Conservation (phyloP, 2,797 vertebrate genomes). For the Strix occidentalis region DNA sequence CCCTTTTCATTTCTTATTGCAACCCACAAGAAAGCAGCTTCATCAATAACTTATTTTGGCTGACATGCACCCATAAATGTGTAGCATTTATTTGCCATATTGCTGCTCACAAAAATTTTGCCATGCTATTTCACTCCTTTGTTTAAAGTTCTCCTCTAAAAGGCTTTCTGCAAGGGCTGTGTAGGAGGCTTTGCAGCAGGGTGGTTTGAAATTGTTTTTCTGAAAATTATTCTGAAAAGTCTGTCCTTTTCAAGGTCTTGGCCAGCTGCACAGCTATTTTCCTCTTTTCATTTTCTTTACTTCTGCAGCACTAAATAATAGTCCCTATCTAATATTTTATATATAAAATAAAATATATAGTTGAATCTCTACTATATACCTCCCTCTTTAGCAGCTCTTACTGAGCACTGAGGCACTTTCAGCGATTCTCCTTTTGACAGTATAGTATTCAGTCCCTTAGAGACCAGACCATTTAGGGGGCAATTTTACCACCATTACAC, state of each 20-base stretch:
- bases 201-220: constrained; percentile 26
- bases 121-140: background rate
- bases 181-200: constrained; percentile 53
- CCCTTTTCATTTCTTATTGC: background rate
- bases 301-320: background rate
- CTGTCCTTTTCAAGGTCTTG: constrained; percentile 39
- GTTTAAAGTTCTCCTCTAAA: constrained; percentile 56
- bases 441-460: background rate
- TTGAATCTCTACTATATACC: background rate
- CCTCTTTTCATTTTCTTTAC: background rate
- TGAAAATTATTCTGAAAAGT: constrained; percentile 2
- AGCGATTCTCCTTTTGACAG: background rate
- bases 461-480: background rate
- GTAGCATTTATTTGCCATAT: constrained; percentile 40
- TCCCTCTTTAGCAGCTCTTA: background rate
- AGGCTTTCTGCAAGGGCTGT: constrained; percentile 34
- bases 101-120: constrained; percentile 38
- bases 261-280: constrained; percentile 38
- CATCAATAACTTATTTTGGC: constrained; percentile 48
- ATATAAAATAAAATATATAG: background rate
- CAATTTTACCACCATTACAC: background rate
- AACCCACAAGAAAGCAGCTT: constrained; percentile 43
- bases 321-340: background rate
- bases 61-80: constrained; percentile 3
- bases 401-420: background rate